phyloP scores from a whole-genome alignment of 1,140 invertebrate genomes.

The Ganaspis sp. region DNA sequence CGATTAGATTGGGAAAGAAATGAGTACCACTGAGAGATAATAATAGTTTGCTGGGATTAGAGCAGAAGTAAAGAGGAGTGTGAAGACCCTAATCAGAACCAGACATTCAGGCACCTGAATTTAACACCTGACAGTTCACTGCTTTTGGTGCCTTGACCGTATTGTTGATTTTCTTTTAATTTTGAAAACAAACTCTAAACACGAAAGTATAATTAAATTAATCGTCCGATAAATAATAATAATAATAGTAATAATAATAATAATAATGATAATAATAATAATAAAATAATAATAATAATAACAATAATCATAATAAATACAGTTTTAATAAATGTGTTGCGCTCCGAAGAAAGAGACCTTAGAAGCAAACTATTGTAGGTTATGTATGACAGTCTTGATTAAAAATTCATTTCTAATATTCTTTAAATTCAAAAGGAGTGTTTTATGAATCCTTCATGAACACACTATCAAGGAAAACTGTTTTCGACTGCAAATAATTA shows the following conservation, averaged over 20 bases:
- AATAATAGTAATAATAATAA: neutral
- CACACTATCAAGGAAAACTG: too few relatives aligned
- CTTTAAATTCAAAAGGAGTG: too few relatives aligned
- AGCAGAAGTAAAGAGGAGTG: neutral
- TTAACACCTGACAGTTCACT: conserved; percentile 11
- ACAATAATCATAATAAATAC: too few relatives aligned
- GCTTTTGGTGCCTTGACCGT: neutral
- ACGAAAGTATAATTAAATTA: neutral
- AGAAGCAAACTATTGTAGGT: too few relatives aligned
- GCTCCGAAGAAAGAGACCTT: too few relatives aligned
- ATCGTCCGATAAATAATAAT: neutral
- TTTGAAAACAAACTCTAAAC: neutral
- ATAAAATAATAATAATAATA: too few relatives aligned
- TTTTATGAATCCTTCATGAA: too few relatives aligned
- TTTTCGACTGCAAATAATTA: too few relatives aligned
- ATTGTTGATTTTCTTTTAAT: neutral
- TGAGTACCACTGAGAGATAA: conserved; percentile 25
- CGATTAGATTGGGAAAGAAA: neutral
- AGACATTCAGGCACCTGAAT: conserved; percentile 16
- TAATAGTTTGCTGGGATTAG: conserved; percentile 22
- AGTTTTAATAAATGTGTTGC: too few relatives aligned
- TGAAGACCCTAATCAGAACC: conserved; percentile 23
- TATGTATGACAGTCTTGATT: too few relatives aligned
- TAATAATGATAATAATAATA: too few relatives aligned
- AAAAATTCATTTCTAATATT: too few relatives aligned